Evolutionary conservation across 2,797 vertebrate species (phyloP), one percentile per base, ranked within the genome.

Genomic region (Coracias cyanogaster): DNA sequence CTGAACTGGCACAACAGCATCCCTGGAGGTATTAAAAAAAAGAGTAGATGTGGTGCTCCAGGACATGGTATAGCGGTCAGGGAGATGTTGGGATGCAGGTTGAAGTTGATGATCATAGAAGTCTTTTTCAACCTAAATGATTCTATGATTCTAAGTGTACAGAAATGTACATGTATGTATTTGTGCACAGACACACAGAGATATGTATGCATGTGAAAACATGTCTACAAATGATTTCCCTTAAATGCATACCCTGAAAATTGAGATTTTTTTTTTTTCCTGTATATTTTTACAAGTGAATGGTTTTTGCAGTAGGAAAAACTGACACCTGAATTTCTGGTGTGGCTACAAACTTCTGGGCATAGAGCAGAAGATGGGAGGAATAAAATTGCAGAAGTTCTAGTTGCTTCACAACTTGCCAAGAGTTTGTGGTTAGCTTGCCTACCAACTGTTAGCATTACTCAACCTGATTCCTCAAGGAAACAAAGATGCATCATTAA

Each of bases 321-420:
- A 45, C 3, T 0, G 2, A 7, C 10, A 39, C 31, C 13, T 70
- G 28, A 45, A 64, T 90, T 87, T 92, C 33, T 77, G 52, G 7
- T 14, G 17, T 29, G 18, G 18, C 39, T 86, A 9, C 39, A 35
- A 64, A n/a, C 4, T 0, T 80, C 31, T 70, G 71, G 31, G 31
- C 25, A 3, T 13, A 28, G 55, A 86, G 26, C 10, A 83, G 74
- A 67, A 91, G 90, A 64, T 0, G 0, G 11, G 64, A 31, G 78
- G 93, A 89, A 80, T 73, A 77, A 80, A 94, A 65, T 90, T 95
- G 70, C 91, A 76, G 33, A 90, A 91, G 37, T 28, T 65, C 33
- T 18, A 52, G 58, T 96, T 95, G 33, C 90, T 82, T 94, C 90
- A 93, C 46, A 67, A 22, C 41, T 91, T 78, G 80, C 70, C 90